phyloP scores from a whole-genome alignment of 2,888 invertebrate species.

The Colostygia pectinataria region DNA sequence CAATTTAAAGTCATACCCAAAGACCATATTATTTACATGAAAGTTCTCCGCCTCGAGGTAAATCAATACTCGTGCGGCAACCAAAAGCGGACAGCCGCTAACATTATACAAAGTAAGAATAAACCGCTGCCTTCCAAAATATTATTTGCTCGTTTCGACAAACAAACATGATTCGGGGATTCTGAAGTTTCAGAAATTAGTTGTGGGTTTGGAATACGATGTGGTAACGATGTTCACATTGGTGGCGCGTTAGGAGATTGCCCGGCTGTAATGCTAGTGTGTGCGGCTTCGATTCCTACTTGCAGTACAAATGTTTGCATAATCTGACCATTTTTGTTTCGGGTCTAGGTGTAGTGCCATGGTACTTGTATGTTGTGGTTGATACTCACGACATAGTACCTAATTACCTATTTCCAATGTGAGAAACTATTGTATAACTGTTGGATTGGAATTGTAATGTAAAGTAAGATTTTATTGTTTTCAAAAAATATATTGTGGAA shows the following conservation, averaged over 20 bases:
- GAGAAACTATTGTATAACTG: too few species aligned
- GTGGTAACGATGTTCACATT: too few species aligned
- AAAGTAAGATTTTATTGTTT: slow-evolving; percentile 15
- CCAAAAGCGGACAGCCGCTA: slow-evolving; percentile 50
- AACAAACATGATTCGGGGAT: slow-evolving; percentile 36
- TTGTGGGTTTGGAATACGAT: slow-evolving; percentile 31
- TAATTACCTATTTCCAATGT: too few species aligned
- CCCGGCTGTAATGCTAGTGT: too few species aligned
- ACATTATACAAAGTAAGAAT: slow-evolving; percentile 51
- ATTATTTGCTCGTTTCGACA: slow-evolving; percentile 44
- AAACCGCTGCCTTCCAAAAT: slow-evolving; percentile 48
- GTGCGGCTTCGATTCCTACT: too few species aligned
- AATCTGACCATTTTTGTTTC: too few species aligned
- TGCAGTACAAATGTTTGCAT: too few species aligned
- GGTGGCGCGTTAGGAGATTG: too few species aligned
- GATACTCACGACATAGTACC: too few species aligned
- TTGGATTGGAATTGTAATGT: slow-evolving; percentile 12
- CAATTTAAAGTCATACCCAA: slow-evolving; percentile 10
- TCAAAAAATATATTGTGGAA: slow-evolving; percentile 17
- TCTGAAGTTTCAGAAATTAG: slow-evolving; percentile 36
- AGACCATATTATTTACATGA: slow-evolving; percentile 28
- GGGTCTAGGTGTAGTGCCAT: too few species aligned
- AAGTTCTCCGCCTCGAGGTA: slow-evolving; percentile 58
- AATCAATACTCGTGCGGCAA: slow-evolving; percentile 65
- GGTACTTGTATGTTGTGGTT: too few species aligned